Percentiles rank a stretch among this genome's conserved stretches.
These are phyloP conservation scores for Echeneis naucrates DNA, from an alignment of 2,797 vertebrate genomes.

Conservation along the genomic window DNA sequence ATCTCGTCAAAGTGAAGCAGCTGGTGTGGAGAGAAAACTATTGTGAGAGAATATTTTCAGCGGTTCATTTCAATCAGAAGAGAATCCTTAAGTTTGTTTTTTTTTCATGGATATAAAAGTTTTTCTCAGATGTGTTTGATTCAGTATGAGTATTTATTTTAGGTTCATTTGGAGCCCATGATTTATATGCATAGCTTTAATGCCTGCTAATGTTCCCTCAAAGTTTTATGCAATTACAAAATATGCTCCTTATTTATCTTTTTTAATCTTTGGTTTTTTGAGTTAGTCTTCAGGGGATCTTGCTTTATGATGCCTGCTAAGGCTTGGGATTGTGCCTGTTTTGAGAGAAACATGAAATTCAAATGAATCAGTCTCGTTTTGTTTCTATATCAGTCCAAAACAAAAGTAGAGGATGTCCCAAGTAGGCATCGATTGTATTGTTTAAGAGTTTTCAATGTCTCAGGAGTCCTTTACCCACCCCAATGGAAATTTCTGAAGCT, in stretches of 20 bases:
- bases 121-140: slow-evolving; percentile 1
- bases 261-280: not conserved
- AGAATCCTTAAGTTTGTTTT: not conserved
- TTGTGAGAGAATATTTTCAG: slow-evolving; percentile 29
- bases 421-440: not conserved
- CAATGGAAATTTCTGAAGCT: slow-evolving; percentile 34
- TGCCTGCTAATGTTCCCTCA: not conserved
- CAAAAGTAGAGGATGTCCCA: not conserved
- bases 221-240: slow-evolving; percentile 10
- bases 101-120: not conserved
- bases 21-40: slow-evolving; percentile 37
- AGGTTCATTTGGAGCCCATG: not conserved
- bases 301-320: slow-evolving; percentile 19
- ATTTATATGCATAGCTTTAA: not conserved
- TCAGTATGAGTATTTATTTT: not conserved
- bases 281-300: not conserved
- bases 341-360: not conserved
- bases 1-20: slow-evolving; percentile 49
- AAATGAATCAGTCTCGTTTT: slow-evolving; percentile 16
- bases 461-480: slow-evolving; percentile 16
- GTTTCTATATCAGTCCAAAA: slow-evolving; percentile 22
- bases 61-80: slow-evolving; percentile 11
- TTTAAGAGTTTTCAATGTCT: slow-evolving; percentile 28
- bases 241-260: not conserved
- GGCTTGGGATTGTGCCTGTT: slow-evolving; percentile 1